phyloP scores from a whole-genome alignment of 2,113 vertebrate species.

The Salvelinus sp. region DNA sequence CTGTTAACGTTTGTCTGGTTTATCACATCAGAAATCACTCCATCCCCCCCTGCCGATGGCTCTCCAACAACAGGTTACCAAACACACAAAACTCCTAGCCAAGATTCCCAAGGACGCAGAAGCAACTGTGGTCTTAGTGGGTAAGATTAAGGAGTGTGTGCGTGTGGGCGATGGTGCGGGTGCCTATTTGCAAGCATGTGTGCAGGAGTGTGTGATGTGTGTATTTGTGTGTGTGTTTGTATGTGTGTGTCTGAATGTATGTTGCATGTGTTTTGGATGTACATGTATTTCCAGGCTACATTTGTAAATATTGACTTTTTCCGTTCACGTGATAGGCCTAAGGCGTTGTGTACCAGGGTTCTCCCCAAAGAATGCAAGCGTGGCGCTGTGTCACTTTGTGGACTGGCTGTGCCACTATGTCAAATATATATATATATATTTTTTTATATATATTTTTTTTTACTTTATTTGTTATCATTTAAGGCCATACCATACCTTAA shows the following conservation, averaged over 20 bases:
- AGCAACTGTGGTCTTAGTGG: constrained; percentile 94
- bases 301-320: constrained; percentile 6
- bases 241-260: neutral
- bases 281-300: neutral
- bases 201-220: no score
- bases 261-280: neutral
- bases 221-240: no score
- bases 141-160: constrained; percentile 78
- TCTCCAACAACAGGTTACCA: constrained; percentile 75
- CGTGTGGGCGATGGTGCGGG: neutral
- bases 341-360: neutral
- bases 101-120: constrained; percentile 97
- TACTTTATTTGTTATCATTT: no score
- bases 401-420: no score
- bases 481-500: no score
- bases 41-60: constrained; percentile 74
- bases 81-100: constrained; percentile 85
- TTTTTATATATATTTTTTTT: no score
- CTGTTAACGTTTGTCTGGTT: neutral
- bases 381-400: neutral
- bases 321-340: no score
- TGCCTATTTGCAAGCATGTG: no score
- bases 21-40: constrained; percentile 78
- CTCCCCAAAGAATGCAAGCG: no score
- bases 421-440: no score